Base-by-base conservation (phyloP, 1,140 invertebrate species). In the Ectropis grisescens region DNA sequence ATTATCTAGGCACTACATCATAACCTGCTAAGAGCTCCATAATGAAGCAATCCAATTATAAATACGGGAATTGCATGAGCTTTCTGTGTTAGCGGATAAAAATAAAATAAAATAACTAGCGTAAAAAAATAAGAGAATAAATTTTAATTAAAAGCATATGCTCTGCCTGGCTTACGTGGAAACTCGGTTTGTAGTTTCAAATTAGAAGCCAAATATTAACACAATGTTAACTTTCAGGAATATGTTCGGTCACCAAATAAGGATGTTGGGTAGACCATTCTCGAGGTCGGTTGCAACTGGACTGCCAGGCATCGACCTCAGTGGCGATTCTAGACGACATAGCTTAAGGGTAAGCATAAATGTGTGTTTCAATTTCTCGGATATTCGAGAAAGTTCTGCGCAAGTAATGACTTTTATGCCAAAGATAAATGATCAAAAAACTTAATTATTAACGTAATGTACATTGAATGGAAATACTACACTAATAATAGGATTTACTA, bases 221-320 rank as follows among this genome's bases (percentile, higher is more conserved):
- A 35, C 37, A 29, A 41, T 12, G 37, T 36, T 40, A 14, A 37
- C 29, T 78, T 79, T 43, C 71, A 81, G 76, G 56, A 81, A 76
- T 47, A 75, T 71, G 64, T 81, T 81, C 35, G 71, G 76, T 25
- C 76, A 82, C 42, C 76, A 82, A 58, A 78, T 78, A 52, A 60
- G 78, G 41, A 79, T 79, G 71, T 64, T 82, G 54, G 78, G 74
- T 41, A 64, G 74, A 56, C 78, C 74, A 10, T 79, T 79, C 36
- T 82, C 78, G 24, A 78, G 74, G 44, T 82, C 76, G 1, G 68
- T 82, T 7, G 78, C 78, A 0, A 79, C 74, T 22, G 78, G 78
- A 15, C 50, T 82, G 32, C 78, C 74, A 1, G 78, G 78, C 24
- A 79, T 82, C 30, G 78, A 79, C 52, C 58, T 82, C 16, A 75